Percentiles rank a stretch among this genome's conserved stretches.
Evolutionary conservation across 2,113 vertebrate species (phyloP).

Genomic region (Toxostoma redivivum): DNA sequence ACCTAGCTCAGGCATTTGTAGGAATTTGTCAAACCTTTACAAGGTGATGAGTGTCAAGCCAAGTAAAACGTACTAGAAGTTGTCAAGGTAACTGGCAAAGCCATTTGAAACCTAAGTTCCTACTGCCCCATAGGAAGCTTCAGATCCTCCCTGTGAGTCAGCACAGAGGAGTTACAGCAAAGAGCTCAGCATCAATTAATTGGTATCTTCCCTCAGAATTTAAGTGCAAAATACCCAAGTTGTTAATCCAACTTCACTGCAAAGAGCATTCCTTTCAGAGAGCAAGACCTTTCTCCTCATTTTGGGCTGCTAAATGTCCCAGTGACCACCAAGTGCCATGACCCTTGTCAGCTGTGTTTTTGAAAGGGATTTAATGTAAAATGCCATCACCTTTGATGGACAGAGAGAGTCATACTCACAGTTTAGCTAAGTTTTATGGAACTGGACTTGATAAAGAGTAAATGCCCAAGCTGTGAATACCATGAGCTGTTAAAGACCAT

Average conservation of each 20-base stretch:
- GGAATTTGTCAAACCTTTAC: constrained; percentile 23
- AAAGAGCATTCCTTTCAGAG: not conserved
- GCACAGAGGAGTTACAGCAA: not conserved
- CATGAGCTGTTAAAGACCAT: not conserved
- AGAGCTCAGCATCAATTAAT: not conserved
- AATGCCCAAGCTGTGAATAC: not conserved
- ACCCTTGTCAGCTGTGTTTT: not conserved
- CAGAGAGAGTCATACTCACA: not conserved
- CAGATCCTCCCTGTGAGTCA: not conserved
- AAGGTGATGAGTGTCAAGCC: not conserved
- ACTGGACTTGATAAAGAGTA: not conserved
- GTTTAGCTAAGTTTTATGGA: not conserved
- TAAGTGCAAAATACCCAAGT: not conserved
- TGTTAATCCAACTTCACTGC: not conserved
- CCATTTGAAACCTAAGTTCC: not conserved
- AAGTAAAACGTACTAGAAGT: not conserved
- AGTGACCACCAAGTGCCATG: not conserved
- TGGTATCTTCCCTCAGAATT: not conserved
- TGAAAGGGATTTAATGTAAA: not conserved
- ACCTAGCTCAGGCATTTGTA: not conserved
- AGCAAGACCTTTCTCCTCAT: not conserved
- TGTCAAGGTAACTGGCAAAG: not conserved
- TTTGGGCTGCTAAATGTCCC: not conserved
- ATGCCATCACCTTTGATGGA: not conserved
- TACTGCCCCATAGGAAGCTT: not conserved